A percentile compares a stretch with the other conserved stretches of the same genome.
These are phyloP conservation scores for Sapayoa aenigma DNA, from an alignment of 2,113 vertebrate species.

Conservation along the genomic window DNA sequence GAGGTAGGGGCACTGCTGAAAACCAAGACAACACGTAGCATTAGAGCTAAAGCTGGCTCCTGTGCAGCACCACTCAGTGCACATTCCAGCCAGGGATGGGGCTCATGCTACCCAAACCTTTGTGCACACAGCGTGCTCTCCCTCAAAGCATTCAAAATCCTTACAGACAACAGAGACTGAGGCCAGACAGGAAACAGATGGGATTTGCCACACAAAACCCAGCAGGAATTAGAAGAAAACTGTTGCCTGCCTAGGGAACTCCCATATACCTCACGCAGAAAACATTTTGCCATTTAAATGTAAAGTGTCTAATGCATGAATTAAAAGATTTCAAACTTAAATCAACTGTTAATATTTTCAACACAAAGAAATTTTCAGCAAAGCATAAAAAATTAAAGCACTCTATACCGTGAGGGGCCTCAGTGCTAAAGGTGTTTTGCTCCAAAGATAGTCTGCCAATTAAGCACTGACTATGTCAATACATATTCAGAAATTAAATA, in stretches of 20 bases:
- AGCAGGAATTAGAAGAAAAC: not conserved
- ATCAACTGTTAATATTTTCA: not conserved
- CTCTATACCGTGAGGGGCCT: not conserved
- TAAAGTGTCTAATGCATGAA: not conserved
- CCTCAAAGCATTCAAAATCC: not conserved
- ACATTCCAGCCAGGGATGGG: not conserved
- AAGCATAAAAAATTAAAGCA: not conserved
- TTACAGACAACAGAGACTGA: not conserved
- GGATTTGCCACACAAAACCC: not conserved
- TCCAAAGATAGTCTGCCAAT: not conserved
- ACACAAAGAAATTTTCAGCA: not conserved
- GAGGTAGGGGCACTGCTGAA: not conserved
- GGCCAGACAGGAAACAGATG: not conserved
- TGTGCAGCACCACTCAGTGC: rapidly evolving
- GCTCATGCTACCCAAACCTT: rapidly evolving
- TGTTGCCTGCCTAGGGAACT: not conserved
- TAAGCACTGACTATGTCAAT: not conserved
- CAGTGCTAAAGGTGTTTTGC: not conserved
- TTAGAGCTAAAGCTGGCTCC: not conserved
- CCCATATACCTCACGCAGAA: not conserved
- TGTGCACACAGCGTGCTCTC: rapidly evolving
- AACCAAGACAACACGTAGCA: not conserved
- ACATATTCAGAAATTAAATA: not conserved
- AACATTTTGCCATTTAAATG: not conserved
- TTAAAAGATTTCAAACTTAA: not conserved